A percentile compares a stretch with the other conserved stretches of the same genome.
Evolutionary conservation across 2,113 vertebrate genomes (phyloP).

Genomic region (Zapus hudsonius): DNA sequence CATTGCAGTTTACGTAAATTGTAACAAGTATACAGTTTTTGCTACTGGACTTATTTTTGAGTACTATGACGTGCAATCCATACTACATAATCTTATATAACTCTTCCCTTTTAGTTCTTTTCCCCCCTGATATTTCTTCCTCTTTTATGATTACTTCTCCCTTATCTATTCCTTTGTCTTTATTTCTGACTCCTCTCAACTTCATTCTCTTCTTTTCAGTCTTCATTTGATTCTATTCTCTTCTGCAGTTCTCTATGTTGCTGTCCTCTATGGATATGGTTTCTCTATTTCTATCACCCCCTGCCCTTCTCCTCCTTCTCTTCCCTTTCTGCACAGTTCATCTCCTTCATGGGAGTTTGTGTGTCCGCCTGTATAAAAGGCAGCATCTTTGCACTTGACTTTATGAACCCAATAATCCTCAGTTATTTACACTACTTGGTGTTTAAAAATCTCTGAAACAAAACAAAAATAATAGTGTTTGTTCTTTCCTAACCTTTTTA

Average conservation of each 20-base stretch:
- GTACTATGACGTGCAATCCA: not conserved
- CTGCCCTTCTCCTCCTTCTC: not conserved
- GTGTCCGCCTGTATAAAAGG: not conserved
- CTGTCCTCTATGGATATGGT: not conserved
- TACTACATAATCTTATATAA: not conserved
- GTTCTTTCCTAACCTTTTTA: not conserved
- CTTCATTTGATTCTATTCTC: conserved; percentile 7
- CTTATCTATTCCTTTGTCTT: not conserved
- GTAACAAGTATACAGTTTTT: not conserved
- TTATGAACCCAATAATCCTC: conserved; percentile 36
- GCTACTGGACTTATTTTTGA: not conserved
- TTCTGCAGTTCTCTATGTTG: not conserved
- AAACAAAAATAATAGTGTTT: conserved; percentile 57
- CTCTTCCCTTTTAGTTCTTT: conserved; percentile 20
- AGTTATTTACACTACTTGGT: conserved; percentile 16
- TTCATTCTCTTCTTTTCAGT: not conserved
- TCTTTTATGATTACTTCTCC: not conserved
- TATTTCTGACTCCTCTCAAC: not conserved
- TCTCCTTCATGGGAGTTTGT: not conserved
- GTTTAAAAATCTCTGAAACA: conserved; percentile 35
- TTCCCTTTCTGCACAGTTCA: not conserved
- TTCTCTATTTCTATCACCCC: not conserved
- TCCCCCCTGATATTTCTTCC: not conserved
- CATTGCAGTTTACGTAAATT: not conserved
- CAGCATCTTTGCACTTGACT: conserved; percentile 37